These are phyloP conservation scores for Idaea biselata DNA, from an alignment of 2,888 invertebrate genomes.

Conservation along the genomic window DNA sequence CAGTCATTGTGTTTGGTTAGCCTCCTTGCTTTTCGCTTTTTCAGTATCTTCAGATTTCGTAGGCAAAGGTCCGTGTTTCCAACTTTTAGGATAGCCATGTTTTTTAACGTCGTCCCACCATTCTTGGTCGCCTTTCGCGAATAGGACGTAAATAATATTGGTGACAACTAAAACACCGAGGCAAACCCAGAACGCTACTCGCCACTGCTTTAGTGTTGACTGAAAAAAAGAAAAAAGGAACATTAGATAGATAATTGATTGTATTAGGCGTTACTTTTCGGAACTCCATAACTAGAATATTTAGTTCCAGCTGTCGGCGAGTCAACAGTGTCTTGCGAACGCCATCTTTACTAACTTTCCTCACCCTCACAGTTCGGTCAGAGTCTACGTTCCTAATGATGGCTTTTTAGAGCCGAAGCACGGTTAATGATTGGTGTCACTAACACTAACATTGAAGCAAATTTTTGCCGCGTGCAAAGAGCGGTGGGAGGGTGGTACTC, in stretches of 20 bases:
- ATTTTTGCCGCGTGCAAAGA: too few species aligned
- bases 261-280: too few species aligned
- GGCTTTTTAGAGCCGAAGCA: too few species aligned
- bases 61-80: conserved; percentile 66
- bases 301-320: too few species aligned
- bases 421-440: too few species aligned
- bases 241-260: not conserved
- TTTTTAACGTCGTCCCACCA: conserved; percentile 86
- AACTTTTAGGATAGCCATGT: conserved; percentile 64
- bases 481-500: too few species aligned
- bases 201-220: conserved; percentile 86
- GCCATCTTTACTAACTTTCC: too few species aligned
- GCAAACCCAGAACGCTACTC: conserved; percentile 90
- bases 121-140: conserved; percentile 87
- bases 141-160: conserved; percentile 84
- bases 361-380: too few species aligned
- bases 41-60: conserved; percentile 49
- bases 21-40: conserved; percentile 38
- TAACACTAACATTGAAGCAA: too few species aligned
- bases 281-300: too few species aligned
- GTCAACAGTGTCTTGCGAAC: not conserved
- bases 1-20: conserved; percentile 39
- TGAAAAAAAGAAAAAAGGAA: conserved; percentile 44
- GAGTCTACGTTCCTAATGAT: too few species aligned
- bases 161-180: conserved; percentile 84